Evolutionary conservation across 2,113 vertebrate species (phyloP), one percentile per base, ranked within the genome.

Genomic region (Cebus imitator): DNA sequence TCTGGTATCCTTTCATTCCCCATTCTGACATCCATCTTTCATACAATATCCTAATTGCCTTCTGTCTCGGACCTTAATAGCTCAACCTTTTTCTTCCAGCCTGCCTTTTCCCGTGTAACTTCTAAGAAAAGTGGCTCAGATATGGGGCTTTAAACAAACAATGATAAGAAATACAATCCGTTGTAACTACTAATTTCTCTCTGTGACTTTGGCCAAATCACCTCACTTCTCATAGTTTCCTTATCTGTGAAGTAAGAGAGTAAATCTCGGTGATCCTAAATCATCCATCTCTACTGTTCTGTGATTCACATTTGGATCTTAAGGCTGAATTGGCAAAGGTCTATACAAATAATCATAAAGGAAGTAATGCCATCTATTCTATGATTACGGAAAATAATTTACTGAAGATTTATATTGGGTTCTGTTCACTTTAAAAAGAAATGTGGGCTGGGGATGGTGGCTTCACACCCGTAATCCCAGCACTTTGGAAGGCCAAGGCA

Each of bases 361-460:
- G 43, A 68, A 93, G 57, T 87, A 45, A 95, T 76, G 30, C 35
- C 84, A 93, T 87, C 76, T 95, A 37, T 57, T 45, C 35, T 66
- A 35, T 40, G 37, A 80, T 91, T 72, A 92, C 66, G 73, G 43
- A 76, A 86, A 97, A 89, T 90, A 92, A 96, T 73, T 87, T 64
- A 43, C 70, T 80, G 45, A 97, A 90, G 52, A 80, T 85, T 90
- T 32, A 27, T 58, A 72, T 23, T 78, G 30, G 50, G 20, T 35
- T 93, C 90, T 27, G 20, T 90, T 92, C 16, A 66, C 40, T 95
- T 94, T 78, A 81, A 87, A 91, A 96, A 94, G 43, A 96, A 95
- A 70, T 90, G 20, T 87, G 72, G 61, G 12, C 61, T 64, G 27
- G 61, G 61, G 4, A 30, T 6, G 12, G 27, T 6, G 12, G 61